Evolutionary conservation across 2,797 vertebrate genomes (phyloP).

Genomic region (Sebastolobus alascanus): DNA sequence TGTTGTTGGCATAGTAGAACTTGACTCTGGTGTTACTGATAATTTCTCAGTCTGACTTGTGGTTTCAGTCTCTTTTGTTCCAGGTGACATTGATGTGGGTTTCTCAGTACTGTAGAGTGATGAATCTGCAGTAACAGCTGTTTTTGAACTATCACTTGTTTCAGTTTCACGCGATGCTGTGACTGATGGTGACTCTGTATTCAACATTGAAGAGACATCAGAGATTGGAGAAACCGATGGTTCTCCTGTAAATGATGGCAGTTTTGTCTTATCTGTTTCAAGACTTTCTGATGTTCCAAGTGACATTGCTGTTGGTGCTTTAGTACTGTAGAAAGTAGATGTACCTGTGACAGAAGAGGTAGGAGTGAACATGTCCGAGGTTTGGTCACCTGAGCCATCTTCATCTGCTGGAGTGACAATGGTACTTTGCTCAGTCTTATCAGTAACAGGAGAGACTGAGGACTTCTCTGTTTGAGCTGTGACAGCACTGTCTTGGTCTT

Average conservation of each 20-base stretch:
- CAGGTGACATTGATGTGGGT: constrained; percentile 2
- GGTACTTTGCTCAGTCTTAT: too few species aligned
- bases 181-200: not conserved
- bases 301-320: not conserved
- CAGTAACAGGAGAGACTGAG: too few species aligned
- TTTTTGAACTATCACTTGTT: not conserved
- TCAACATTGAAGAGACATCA: too few species aligned
- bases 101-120: constrained; percentile 32
- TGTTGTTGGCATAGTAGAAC: not conserved
- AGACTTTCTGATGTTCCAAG: not conserved
- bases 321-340: not conserved
- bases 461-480: too few species aligned
- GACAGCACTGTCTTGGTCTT: too few species aligned
- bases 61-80: not conserved
- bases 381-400: too few species aligned
- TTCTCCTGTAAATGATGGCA: too few species aligned
- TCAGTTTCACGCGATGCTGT: not conserved
- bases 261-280: not conserved
- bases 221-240: too few species aligned
- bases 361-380: too few species aligned
- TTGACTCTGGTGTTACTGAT: not conserved
- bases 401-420: too few species aligned
- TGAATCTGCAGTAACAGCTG: not conserved
- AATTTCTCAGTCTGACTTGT: not conserved
- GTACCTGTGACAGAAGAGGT: not conserved